Evolutionary conservation across 2,797 vertebrate genomes (phyloP), one percentile per base, ranked within the genome.

Genomic region (Lagodon rhomboides): DNA sequence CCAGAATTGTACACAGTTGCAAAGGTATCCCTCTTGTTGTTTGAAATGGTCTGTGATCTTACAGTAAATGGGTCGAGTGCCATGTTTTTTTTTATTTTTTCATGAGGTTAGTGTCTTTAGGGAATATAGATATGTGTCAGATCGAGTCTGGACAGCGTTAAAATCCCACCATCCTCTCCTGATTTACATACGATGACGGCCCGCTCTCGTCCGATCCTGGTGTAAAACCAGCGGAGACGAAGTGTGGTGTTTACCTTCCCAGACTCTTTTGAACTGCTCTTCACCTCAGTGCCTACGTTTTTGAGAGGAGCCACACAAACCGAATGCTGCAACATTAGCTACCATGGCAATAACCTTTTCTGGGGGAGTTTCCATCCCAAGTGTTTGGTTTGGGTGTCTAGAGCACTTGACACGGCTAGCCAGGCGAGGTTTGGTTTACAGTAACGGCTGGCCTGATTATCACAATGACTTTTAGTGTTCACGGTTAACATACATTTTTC

Each of bases 221-320:
- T 77, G 55, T 70, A 63, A 79, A 82, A 78, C 71, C 59, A 66
- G 66, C 18, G 41, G 70, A 85, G 93, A 93, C 91, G 87, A 88
- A 43, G 93, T 95, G 95, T 85, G 91, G 94, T 88, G 91, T 90
- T 95, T 93, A 93, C 95, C 93, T 67, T 85, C 77, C 89, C 94
- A 90, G 94, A 95, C 96, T 95, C 91, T 94, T 92, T 82, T 56
- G 92, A 83, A 96, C 96, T 97, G 96, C 96, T 97, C 92, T 95
- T 97, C 96, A 97, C 97, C 98, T 94, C 96, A 96, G 97, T 98
- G 97, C 98, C 98, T 99, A 96, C 77, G 91, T 96, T 92, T 92
- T 85, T 93, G 87, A 93, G 92, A 93, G 80, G 95, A 95, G 94
- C 95, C 91, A 89, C 85, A 61, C 90, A 85, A 90, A 90, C 87